phyloP scores from a whole-genome alignment of 2,797 vertebrate genomes.

The Mus caroli region DNA sequence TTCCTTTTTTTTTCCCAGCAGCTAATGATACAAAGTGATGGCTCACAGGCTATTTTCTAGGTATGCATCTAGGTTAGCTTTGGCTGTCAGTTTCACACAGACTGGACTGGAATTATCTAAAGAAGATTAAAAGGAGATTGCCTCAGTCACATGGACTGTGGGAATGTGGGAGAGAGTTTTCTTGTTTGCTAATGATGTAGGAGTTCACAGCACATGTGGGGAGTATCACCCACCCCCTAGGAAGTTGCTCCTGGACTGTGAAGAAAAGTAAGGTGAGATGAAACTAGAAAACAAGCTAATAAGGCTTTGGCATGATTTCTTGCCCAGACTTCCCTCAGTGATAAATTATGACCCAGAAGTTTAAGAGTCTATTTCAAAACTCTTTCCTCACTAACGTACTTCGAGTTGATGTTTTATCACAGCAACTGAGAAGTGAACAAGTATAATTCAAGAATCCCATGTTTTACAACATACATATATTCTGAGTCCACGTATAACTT shows the following conservation, averaged over 20 bases:
- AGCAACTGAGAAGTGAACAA: neutral
- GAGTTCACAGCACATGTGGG: neutral
- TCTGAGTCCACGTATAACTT: accelerated
- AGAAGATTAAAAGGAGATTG: neutral
- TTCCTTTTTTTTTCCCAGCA: neutral
- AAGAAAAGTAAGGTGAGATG: neutral
- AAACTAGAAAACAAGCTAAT: neutral
- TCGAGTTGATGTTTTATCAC: neutral
- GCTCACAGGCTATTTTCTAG: neutral
- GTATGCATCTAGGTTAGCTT: neutral
- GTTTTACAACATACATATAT: neutral
- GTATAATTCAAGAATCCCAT: neutral
- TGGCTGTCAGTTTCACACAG: neutral
- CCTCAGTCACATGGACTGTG: neutral
- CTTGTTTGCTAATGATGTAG: neutral
- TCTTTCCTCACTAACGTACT: neutral
- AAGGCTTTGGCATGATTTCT: neutral
- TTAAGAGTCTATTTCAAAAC: neutral
- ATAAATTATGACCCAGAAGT: neutral
- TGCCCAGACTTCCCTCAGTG: neutral
- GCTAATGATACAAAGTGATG: neutral
- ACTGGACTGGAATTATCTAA: neutral
- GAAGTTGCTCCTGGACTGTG: neutral
- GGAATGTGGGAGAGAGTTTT: neutral
- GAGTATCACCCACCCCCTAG: too few relatives aligned